Evolutionary conservation across 23 tunicate genomes (phyloP).

Genomic region (Clavelina lepadiformis): DNA sequence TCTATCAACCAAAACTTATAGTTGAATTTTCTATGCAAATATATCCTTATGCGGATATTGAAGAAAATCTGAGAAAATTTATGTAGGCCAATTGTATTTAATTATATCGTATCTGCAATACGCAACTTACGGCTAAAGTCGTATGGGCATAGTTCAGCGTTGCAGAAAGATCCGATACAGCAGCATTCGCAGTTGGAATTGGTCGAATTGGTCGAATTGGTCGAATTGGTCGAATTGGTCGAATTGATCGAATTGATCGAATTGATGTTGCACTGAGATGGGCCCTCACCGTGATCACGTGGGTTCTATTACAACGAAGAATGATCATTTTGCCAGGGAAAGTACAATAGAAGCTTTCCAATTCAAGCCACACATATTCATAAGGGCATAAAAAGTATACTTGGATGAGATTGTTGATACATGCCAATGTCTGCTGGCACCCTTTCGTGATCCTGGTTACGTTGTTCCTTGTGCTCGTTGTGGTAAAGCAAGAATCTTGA

Average conservation of each 20-base stretch:
- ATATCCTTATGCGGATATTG: too few relatives aligned
- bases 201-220: too few relatives aligned
- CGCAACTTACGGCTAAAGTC: conserved; percentile 44
- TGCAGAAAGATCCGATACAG: conserved; percentile 71
- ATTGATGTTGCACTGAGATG: conserved; percentile 77
- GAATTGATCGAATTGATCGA: too few relatives aligned
- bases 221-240: too few relatives aligned
- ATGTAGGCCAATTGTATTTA: too few relatives aligned
- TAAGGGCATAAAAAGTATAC: conserved; percentile 1
- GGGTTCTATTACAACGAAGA: conserved; percentile 47
- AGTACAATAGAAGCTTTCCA: neutral
- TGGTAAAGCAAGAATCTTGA: conserved; percentile 83
- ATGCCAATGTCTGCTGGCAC: conserved; percentile 85
- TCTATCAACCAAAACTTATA: too few relatives aligned
- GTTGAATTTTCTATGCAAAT: too few relatives aligned
- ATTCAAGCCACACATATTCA: neutral
- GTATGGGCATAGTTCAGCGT: conserved; percentile 78
- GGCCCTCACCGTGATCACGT: conserved; percentile 78
- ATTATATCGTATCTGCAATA: too few relatives aligned
- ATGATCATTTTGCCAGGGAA: neutral
- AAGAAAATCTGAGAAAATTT: too few relatives aligned
- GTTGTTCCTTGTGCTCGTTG: conserved; percentile 65
- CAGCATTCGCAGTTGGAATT: conserved; percentile 98
- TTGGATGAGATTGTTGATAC: conserved; percentile 83
- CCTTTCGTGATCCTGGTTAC: conserved; percentile 76